Base-by-base conservation (phyloP, 2,113 vertebrate species). In the Phoxinus phoxinus region DNA sequence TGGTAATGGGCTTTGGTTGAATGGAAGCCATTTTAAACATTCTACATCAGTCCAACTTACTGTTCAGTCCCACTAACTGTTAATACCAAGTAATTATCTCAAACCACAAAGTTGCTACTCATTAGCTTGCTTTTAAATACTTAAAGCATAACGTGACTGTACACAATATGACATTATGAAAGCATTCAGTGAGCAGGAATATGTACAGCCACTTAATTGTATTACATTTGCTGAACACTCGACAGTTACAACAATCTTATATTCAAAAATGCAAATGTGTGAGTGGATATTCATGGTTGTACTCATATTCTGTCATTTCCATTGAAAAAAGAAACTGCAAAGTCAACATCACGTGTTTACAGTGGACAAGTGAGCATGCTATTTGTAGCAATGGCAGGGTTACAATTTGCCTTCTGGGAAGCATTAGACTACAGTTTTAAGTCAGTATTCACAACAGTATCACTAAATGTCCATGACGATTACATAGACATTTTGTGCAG, bases 381-480 rank as follows among this genome's bases (percentile, higher is more conserved):
- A 87, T 92, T 90, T 88, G 85, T 65, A 90, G 85, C 51, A 82
- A 87, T 78, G 85, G 61, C n/a, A 37, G 81, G 30, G 85, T 69
- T 84, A 75, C 12, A 85, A 74, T 88, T 71, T 87, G 83, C 88
- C 87, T 71, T 86, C 85, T 81, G 65, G 87, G 90, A 91, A 92
- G 91, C 90, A 88, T 88, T 87, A 76, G 85, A 88, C 41, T 69
- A 67, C 83, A 86, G 81, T 90, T 85, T 88, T 88, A 89, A n/a
- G 86, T 69, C 69, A 88, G 90, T 89, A 92, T 93, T 91, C 93
- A 93, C 91, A 94, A 90, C 88, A 91, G 79, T 86, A 83, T 86
- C 53, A 74, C 78, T 87, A 85, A 78, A 51, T 79, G 67, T 46
- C 79, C 81, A 86, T 73, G 84, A 85, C 8, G 71, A 80, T 86